Evolutionary conservation across 2,888 invertebrate genomes (phyloP), one percentile per base, ranked within the genome.

Genomic region (Teinopalpus imperialis): DNA sequence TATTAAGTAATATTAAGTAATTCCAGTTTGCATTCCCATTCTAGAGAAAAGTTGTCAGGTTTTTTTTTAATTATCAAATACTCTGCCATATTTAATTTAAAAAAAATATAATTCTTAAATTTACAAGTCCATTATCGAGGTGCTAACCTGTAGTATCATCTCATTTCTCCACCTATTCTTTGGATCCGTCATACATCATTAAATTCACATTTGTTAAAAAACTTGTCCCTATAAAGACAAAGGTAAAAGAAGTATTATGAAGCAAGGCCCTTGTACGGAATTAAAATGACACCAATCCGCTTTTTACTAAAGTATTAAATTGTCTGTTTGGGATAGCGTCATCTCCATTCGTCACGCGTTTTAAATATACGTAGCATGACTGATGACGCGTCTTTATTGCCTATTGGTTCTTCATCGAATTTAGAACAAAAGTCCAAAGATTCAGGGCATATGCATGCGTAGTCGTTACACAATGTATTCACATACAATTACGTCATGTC

Each of bases 171-270:
- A 14, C 4, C 32, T 34, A 42, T 42, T 23, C 32, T 42, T 26
- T 42, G 16, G 12, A 32, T 26, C 41, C 24, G 32, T 32, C 41
- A 42, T 31, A 42, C 24, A 16, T 36, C 36, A 43, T 36, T 36
- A 43, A 36, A 43, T 10, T 29, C 36, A 8, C 43, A 43, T 43
- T 36, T 43, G 24, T 26, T 6, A 16, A 31, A 42, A 31, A 41
- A 31, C 13, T 14, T 20, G 12, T 21, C 27, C 3, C 13, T 12
- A 4, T 35, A 35, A 43, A 20, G 43, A 34, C 21, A 12, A 43
- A 35, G 34, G 43, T 43, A 30, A 23, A 30, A 18, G 23, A 30
- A 36, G 29, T 30, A 24, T 12, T 16, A 18, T 12, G 31, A 10
- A 10, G 23, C 12, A 13, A 23, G 7, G 34, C 14, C 30, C 30